These are phyloP conservation scores for Lasioglossum zephyrum DNA, from an alignment of 2,888 invertebrate genomes.

Conservation along the genomic window DNA sequence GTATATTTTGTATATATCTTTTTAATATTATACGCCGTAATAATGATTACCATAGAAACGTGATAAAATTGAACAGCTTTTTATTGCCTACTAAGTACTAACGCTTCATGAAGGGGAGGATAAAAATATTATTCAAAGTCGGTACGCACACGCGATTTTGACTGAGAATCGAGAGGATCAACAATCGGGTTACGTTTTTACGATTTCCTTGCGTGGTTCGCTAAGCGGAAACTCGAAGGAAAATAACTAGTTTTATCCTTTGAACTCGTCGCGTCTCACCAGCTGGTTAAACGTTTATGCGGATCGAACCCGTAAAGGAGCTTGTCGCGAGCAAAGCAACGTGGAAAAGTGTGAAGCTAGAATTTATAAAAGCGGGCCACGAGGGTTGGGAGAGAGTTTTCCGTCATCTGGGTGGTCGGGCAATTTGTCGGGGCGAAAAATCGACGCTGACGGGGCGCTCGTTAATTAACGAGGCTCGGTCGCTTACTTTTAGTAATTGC, in stretches of 20 bases:
- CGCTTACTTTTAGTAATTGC: constrained; percentile 11
- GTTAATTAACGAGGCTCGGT: constrained; percentile 25
- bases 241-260: constrained; percentile 42
- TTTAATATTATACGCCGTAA: neutral
- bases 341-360: constrained; percentile 27
- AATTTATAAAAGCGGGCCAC: constrained; percentile 12
- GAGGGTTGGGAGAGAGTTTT: neutral
- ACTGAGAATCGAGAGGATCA: neutral
- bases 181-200: neutral
- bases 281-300: constrained; percentile 38
- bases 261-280: constrained; percentile 27
- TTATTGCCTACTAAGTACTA: neutral
- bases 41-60: neutral
- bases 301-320: constrained; percentile 29
- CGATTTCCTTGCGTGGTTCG: neutral
- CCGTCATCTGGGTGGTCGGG: neutral
- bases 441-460: constrained; percentile 12
- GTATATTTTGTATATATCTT: neutral
- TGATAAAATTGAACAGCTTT: neutral
- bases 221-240: neutral
- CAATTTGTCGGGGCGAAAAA: constrained; percentile 21
- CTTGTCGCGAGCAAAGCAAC: constrained; percentile 8
- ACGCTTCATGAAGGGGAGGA: neutral
- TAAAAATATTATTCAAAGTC: neutral
- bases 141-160: neutral